Percentiles rank a stretch among this genome's conserved stretches.
Conservation (phyloP, 92 coral and sea anemone genomes). For the Palythoa caribaeorum region DNA sequence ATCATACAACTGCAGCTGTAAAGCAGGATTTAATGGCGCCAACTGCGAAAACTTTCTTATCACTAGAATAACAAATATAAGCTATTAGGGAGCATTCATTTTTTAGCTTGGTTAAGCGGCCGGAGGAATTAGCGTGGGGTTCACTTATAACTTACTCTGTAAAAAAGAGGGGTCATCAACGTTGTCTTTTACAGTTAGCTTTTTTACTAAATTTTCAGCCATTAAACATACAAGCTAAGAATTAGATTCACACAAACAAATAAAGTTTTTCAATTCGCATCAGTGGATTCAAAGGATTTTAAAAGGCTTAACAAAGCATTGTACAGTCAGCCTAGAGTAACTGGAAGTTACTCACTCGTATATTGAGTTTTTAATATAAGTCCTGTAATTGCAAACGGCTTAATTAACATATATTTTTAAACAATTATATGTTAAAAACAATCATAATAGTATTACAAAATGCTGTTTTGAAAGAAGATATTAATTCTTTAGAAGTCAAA, state of each 20-base stretch:
- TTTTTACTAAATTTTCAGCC: not conserved
- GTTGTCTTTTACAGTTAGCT: too few species aligned
- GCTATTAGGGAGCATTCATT: not conserved
- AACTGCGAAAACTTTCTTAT: too few species aligned
- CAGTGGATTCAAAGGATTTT: not conserved
- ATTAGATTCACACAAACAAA: not conserved
- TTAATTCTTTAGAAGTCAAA: too few species aligned
- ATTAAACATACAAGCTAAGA: not conserved
- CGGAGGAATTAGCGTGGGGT: not conserved
- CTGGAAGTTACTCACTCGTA: not conserved
- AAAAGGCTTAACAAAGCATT: not conserved
- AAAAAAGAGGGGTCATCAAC: conserved; percentile 1
- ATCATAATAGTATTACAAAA: not conserved
- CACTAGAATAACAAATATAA: too few species aligned
- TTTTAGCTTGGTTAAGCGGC: not conserved
- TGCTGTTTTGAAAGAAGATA: not conserved
- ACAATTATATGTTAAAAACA: not conserved
- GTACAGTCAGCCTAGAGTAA: not conserved
- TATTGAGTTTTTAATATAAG: conserved; percentile 1
- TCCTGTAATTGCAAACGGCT: not conserved
- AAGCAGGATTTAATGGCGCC: too few species aligned
- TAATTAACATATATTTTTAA: not conserved
- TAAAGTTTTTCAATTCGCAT: not conserved
- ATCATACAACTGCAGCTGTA: too few species aligned
- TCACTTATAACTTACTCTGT: not conserved